phyloP scores from a whole-genome alignment of 2,888 invertebrate species.

The Rhamnusium bicolor region DNA sequence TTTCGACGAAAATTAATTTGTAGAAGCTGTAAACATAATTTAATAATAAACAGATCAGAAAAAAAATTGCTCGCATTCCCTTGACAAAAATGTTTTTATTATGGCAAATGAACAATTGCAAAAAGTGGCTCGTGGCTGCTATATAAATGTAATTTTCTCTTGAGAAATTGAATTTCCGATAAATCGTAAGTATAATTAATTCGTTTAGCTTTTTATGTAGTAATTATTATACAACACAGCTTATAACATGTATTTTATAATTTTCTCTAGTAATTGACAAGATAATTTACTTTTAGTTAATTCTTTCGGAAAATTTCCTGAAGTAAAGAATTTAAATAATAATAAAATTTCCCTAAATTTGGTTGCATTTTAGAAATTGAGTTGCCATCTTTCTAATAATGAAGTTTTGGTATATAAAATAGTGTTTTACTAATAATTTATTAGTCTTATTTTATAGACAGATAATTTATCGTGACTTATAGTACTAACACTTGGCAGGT shows the following conservation, averaged over 20 bases:
- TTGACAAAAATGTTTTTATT: constrained; percentile 22
- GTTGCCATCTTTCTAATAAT: too few relatives aligned
- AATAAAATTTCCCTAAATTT: too few relatives aligned
- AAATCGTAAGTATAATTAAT: neutral
- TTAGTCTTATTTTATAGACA: too few relatives aligned
- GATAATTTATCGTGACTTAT: too few relatives aligned
- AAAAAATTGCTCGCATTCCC: constrained; percentile 20
- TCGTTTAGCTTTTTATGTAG: neutral
- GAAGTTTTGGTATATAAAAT: too few relatives aligned
- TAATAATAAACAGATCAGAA: constrained; percentile 15
- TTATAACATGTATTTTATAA: neutral
- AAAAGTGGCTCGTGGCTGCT: constrained; percentile 2
- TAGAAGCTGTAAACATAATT: constrained; percentile 19
- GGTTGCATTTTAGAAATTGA: too few relatives aligned
- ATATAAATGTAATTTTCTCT: constrained; percentile 4
- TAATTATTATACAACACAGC: neutral
- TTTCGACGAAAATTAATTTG: constrained; percentile 17
- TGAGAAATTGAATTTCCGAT: neutral
- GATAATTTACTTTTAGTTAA: too few relatives aligned
- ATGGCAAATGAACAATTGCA: constrained; percentile 9
- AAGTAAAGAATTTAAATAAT: too few relatives aligned
- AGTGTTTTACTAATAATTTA: too few relatives aligned
- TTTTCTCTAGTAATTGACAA: too few relatives aligned
- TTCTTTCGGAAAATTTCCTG: too few relatives aligned
- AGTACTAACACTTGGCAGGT: too few relatives aligned